These are phyloP conservation scores for Diglossa cyanea DNA, from an alignment of 2,797 vertebrate genomes.

Conservation along the genomic window DNA sequence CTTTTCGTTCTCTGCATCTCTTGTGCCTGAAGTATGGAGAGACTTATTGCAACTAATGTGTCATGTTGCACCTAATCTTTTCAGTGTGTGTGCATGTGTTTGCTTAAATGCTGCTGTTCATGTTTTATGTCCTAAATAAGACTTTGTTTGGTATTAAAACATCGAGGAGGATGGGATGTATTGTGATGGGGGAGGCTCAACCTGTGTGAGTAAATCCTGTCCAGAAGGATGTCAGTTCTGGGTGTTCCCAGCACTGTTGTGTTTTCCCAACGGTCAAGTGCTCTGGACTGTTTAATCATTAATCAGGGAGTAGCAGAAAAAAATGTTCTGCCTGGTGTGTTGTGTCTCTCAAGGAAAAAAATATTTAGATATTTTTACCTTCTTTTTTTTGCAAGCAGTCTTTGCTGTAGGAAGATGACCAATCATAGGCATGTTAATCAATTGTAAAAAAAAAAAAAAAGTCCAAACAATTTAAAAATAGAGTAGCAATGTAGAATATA, in stretches of 20 bases:
- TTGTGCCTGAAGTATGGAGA: neutral
- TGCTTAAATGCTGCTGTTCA: neutral
- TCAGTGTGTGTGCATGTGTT: neutral
- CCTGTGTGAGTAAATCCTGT: neutral
- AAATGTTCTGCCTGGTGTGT: neutral
- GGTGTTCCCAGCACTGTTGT: neutral
- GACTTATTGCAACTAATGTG: neutral
- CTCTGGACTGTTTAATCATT: slow-evolving; percentile 1
- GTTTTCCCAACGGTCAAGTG: neutral
- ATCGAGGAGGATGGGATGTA: neutral
- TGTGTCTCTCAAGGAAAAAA: neutral
- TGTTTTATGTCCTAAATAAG: neutral
- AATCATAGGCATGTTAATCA: neutral
- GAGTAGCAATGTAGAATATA: neutral
- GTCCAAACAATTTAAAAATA: neutral
- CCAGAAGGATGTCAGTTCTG: neutral
- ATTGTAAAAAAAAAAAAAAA: neutral
- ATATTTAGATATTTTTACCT: neutral
- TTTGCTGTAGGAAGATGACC: neutral
- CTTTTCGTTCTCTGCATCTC: neutral
- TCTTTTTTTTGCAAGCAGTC: neutral
- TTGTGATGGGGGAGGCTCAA: neutral
- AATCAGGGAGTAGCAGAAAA: neutral
- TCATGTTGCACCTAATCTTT: neutral
- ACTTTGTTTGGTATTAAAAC: neutral